Evolutionary conservation across 2,113 vertebrate genomes (phyloP).

Genomic region (Lepisosteus oculatus): DNA sequence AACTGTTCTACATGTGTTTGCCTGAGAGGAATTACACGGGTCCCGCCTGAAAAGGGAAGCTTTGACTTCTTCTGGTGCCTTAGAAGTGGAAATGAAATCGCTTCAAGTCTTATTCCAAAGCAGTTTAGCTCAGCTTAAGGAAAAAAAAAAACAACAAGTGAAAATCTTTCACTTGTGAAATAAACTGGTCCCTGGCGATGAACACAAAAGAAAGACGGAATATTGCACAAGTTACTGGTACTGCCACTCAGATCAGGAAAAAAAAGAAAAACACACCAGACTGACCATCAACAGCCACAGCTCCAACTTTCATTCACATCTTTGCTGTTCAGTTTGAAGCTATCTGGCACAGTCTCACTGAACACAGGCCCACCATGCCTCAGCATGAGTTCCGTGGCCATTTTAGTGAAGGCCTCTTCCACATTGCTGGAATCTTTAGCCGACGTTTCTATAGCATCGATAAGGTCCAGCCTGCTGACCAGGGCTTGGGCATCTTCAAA

Average conservation of each 20-base stretch:
- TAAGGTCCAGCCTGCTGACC: conserved; percentile 72
- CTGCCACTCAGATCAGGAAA: background rate
- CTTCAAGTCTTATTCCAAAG: too few relatives aligned
- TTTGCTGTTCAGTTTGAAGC: conserved; percentile 84
- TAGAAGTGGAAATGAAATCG: too few relatives aligned
- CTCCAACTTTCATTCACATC: conserved; percentile 73
- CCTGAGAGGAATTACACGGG: too few relatives aligned
- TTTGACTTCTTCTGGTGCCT: too few relatives aligned
- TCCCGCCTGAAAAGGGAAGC: too few relatives aligned
- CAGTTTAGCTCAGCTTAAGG: too few relatives aligned
- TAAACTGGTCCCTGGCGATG: background rate
- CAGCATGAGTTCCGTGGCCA: conserved; percentile 80
- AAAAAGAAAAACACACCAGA: background rate
- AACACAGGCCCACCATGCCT: conserved; percentile 80
- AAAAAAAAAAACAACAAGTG: too few relatives aligned
- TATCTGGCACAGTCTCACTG: conserved; percentile 71
- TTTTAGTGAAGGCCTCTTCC: conserved; percentile 78
- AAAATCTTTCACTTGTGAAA: too few relatives aligned
- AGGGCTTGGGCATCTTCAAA: conserved; percentile 73
- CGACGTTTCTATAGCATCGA: conserved; percentile 79
- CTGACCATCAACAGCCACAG: conserved; percentile 73
- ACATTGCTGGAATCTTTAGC: conserved; percentile 83
- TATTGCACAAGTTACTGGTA: background rate
- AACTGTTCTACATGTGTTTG: too few relatives aligned
- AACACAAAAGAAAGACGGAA: background rate